Evolutionary conservation across 2,888 invertebrate species (phyloP).

Genomic region (Drosophila paucipuncta): DNA sequence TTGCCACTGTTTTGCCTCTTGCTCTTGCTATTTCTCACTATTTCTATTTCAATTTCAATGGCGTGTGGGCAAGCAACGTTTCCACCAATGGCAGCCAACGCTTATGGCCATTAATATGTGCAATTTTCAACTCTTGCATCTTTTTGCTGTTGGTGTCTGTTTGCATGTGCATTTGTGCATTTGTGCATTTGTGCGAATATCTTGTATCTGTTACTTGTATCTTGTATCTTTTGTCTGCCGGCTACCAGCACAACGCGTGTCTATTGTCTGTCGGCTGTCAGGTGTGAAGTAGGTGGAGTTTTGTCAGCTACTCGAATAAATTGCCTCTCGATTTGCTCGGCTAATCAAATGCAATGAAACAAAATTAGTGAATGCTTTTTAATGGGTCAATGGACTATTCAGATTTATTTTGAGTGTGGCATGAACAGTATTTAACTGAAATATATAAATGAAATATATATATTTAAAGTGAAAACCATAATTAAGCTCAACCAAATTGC

Average conservation of each 20-base stretch:
- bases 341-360: slow-evolving; percentile 7
- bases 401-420: not conserved
- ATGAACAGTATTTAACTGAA: not conserved
- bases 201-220: slow-evolving; percentile 37
- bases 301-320: slow-evolving; percentile 25
- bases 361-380: slow-evolving; percentile 6
- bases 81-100: slow-evolving; percentile 60
- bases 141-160: slow-evolving; percentile 9
- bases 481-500: not conserved
- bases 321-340: slow-evolving; percentile 47
- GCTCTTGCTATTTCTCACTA: slow-evolving; percentile 3
- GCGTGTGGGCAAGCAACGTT: slow-evolving; percentile 41
- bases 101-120: slow-evolving; percentile 56
- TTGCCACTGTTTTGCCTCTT: not conserved
- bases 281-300: slow-evolving; percentile 76
- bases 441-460: not conserved
- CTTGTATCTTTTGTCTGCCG: slow-evolving; percentile 10
- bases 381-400: not conserved
- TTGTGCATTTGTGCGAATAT: slow-evolving; percentile 17
- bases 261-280: slow-evolving; percentile 57
- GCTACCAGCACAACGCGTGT: slow-evolving; percentile 38
- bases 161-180: slow-evolving; percentile 26
- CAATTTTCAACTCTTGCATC: slow-evolving; percentile 23
- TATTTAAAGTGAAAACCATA: fast-evolving
- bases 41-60: slow-evolving; percentile 55